A percentile compares a stretch with the other conserved stretches of the same genome.
Conservation (phyloP, 1,140 invertebrate genomes). For the Anagrus nilaparvatae region DNA sequence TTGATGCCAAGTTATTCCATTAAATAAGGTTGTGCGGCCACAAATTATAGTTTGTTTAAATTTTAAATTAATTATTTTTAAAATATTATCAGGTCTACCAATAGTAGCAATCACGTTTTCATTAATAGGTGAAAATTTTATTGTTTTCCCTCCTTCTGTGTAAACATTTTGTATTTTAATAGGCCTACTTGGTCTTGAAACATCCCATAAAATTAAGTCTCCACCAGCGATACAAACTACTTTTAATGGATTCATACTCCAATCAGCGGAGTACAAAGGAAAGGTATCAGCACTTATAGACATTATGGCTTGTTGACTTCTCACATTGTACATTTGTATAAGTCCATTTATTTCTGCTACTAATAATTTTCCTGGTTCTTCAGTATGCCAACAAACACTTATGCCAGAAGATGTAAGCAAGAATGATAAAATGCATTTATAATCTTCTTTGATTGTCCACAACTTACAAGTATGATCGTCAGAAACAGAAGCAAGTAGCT, state of each 20-base stretch:
- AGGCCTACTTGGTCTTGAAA: slow-evolving; percentile 48
- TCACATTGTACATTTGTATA: slow-evolving; percentile 62
- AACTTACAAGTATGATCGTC: slow-evolving; percentile 67
- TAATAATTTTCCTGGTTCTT: slow-evolving; percentile 62
- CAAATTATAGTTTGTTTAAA: slow-evolving; percentile 44
- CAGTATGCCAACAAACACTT: slow-evolving; percentile 57
- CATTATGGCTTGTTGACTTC: slow-evolving; percentile 56
- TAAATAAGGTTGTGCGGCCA: slow-evolving; percentile 43
- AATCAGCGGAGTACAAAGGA: slow-evolving; percentile 58
- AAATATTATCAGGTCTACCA: slow-evolving; percentile 46
- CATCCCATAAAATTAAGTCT: slow-evolving; percentile 54
- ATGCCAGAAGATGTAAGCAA: slow-evolving; percentile 58
- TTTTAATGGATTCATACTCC: slow-evolving; percentile 54
- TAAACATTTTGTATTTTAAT: slow-evolving; percentile 45
- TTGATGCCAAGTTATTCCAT: slow-evolving; percentile 53
- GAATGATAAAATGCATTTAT: slow-evolving; percentile 47
- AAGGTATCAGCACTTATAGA: slow-evolving; percentile 55
- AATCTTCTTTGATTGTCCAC: slow-evolving; percentile 49
- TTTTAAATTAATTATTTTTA: slow-evolving; percentile 51
- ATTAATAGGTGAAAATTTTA: slow-evolving; percentile 45
- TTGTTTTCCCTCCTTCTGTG: slow-evolving; percentile 45
- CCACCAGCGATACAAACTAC: slow-evolving; percentile 52
- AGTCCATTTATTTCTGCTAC: slow-evolving; percentile 66
- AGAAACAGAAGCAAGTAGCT: slow-evolving; percentile 59
- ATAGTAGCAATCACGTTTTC: slow-evolving; percentile 49